These are phyloP conservation scores for Corydoras maculifer DNA, from an alignment of 2,113 vertebrate genomes.

Conservation along the genomic window DNA sequence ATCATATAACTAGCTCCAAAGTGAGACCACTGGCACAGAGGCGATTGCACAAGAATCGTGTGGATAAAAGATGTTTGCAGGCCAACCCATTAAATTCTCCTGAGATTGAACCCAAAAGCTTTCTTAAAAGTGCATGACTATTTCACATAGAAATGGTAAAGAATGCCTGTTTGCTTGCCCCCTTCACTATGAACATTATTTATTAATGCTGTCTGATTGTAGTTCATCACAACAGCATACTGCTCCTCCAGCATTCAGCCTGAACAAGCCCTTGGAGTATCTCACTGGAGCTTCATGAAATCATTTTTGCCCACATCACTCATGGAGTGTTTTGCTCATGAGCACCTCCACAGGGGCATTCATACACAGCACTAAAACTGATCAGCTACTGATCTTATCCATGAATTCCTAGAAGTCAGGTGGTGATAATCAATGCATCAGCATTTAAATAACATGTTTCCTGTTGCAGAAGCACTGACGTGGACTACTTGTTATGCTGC, in stretches of 20 bases:
- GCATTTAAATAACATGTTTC: constrained; percentile 13
- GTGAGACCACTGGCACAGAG: constrained; percentile 1
- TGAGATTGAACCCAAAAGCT: no score
- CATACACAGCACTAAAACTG: background rate
- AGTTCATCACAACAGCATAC: no score
- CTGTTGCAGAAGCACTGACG: background rate
- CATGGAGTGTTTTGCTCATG: background rate
- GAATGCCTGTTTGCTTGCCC: no score
- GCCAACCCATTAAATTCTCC: no score
- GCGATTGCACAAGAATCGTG: constrained; percentile 1
- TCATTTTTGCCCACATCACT: background rate
- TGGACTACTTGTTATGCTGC: background rate
- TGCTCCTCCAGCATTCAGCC: background rate
- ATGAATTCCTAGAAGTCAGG: background rate
- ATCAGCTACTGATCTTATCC: constrained; percentile 16
- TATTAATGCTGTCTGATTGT: no score
- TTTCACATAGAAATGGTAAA: no score
- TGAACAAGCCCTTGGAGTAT: background rate
- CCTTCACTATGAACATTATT: no score
- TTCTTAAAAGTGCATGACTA: no score
- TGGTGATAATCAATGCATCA: background rate
- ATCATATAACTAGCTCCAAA: constrained; percentile 9
- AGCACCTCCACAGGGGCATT: background rate
- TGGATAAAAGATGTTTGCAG: no score
- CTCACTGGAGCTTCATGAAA: background rate